Conservation (phyloP, 2,888 invertebrate species). For the Agonopterix heracliana region DNA sequence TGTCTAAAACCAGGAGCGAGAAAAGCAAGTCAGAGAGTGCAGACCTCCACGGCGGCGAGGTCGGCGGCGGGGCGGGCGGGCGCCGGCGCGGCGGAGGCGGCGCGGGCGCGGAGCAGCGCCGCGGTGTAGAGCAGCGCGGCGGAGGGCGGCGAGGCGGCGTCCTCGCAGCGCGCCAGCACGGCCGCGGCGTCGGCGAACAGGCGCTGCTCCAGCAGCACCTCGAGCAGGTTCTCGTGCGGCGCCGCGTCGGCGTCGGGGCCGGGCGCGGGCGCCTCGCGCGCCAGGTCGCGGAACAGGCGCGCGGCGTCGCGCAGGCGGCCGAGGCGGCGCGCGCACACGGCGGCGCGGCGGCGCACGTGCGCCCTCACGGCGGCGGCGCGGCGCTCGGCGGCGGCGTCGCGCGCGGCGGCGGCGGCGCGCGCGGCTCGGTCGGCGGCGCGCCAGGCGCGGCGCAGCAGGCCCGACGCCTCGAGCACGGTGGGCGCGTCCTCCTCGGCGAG, state of each 20-base stretch:
- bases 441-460: conserved; percentile 81
- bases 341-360: conserved; percentile 93
- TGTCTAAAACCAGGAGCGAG: too few relatives aligned
- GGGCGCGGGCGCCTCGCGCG: conserved; percentile 97
- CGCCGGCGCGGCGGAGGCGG: conserved; percentile 91
- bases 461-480: conserved; percentile 85
- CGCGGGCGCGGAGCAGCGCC: conserved; percentile 92
- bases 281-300: conserved; percentile 96
- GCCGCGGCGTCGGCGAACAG: conserved; percentile 94
- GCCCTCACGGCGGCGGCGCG: conserved; percentile 95
- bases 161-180: conserved; percentile 80
- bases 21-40: too few relatives aligned
- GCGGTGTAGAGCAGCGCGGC: conserved; percentile 97
- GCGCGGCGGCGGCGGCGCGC: conserved; percentile 89
- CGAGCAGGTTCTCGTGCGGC: conserved; percentile 94
- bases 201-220: conserved; percentile 94
- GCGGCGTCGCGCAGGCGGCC: conserved; percentile 96
- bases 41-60: conserved; percentile 91
- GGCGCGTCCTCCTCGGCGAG: conserved; percentile 98
- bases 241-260: conserved; percentile 91
- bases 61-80: conserved; percentile 88
- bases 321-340: conserved; percentile 97
- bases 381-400: conserved; percentile 93
- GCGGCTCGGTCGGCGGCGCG: conserved; percentile 91
- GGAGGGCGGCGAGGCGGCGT: conserved; percentile 94